These are phyloP conservation scores for Hydrozoanthus gracilis DNA, from an alignment of 92 coral and sea anemone species.

Conservation along the genomic window DNA sequence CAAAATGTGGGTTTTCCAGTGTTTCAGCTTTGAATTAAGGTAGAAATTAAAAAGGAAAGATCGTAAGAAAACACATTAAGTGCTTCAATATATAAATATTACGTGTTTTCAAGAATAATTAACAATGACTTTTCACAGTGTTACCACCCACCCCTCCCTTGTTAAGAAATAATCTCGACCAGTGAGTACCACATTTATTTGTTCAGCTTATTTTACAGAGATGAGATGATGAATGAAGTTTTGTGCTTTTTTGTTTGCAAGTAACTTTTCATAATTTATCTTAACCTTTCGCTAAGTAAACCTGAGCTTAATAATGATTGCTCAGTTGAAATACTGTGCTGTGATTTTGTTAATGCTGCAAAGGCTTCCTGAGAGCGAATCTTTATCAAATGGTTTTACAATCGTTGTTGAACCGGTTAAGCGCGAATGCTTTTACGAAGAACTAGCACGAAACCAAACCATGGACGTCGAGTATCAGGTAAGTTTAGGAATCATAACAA, in stretches of 20 bases:
- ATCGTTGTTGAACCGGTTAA: constrained; percentile 72
- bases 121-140: not conserved
- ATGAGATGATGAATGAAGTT: not conserved
- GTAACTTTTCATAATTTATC: not conserved
- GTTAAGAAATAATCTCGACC: not conserved
- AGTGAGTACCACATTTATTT: too few relatives aligned
- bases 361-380: constrained; percentile 38
- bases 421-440: constrained; percentile 80
- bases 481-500: constrained; percentile 4
- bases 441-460: constrained; percentile 60
- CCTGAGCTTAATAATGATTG: not conserved
- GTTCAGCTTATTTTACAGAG: too few relatives aligned
- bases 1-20: too few relatives aligned
- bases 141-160: not conserved
- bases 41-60: too few relatives aligned
- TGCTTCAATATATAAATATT: not conserved
- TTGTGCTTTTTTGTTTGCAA: constrained; percentile 3
- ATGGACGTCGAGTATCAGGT: constrained; percentile 90
- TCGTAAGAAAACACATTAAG: too few relatives aligned
- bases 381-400: constrained; percentile 82
- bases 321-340: constrained; percentile 11
- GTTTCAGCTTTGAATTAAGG: too few relatives aligned
- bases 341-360: constrained; percentile 31
- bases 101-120: not conserved
- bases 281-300: not conserved